These are phyloP conservation scores for Tiaroga cobitis DNA, from an alignment of 2,797 vertebrate species.

Conservation along the genomic window DNA sequence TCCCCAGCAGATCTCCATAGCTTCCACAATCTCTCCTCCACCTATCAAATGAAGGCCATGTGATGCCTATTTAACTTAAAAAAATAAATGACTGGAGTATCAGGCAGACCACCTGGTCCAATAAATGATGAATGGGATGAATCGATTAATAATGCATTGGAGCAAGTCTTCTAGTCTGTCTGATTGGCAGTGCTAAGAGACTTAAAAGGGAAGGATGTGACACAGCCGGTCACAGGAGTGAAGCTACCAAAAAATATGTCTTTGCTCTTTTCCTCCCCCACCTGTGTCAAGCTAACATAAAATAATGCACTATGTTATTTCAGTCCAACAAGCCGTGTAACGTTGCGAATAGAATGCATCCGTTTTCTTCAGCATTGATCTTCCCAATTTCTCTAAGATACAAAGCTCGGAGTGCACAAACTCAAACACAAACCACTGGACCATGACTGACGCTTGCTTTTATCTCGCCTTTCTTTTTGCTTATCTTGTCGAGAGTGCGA, in stretches of 20 bases:
- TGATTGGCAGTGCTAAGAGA: conserved; percentile 32
- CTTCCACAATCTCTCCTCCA: conserved; percentile 7
- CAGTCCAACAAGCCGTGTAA: conserved; percentile 37
- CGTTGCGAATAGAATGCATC: conserved; percentile 33
- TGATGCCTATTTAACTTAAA: conserved; percentile 42
- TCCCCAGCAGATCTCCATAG: conserved; percentile 26
- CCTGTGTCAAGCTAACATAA: conserved; percentile 51
- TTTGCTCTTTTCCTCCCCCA: conserved; percentile 40
- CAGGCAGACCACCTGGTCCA: conserved; percentile 55
- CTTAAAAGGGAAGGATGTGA: conserved; percentile 45
- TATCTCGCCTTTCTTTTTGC: conserved; percentile 46
- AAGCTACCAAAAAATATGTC: conserved; percentile 52
- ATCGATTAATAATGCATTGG: conserved; percentile 59
- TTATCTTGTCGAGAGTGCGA: neutral
- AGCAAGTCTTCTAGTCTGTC: conserved; percentile 34
- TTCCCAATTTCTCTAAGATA: conserved; percentile 24
- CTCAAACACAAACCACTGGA: conserved; percentile 58
- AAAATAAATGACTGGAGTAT: conserved; percentile 57
- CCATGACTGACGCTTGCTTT: conserved; percentile 46
- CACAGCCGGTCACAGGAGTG: conserved; percentile 33
- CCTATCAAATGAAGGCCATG: conserved; percentile 17
- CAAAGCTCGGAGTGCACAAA: conserved; percentile 32
- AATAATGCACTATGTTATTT: conserved; percentile 50
- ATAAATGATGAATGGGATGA: conserved; percentile 51
- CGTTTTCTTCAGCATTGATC: conserved; percentile 15